Evolutionary conservation across 2,113 vertebrate species (phyloP).

Genomic region (Cranoglanis bouderius): DNA sequence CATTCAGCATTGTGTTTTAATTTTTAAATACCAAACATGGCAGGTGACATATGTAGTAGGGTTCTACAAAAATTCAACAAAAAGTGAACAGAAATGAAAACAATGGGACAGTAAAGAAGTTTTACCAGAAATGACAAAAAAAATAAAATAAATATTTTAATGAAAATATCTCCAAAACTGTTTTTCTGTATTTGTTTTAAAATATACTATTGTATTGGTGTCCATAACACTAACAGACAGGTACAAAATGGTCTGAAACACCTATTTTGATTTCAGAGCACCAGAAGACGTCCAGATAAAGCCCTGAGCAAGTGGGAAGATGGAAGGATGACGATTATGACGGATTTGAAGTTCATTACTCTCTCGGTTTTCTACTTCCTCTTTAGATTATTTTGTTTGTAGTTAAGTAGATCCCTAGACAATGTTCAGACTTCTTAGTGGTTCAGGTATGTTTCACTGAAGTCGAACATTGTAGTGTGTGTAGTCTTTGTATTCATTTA

Average conservation of each 20-base stretch:
- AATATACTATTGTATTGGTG: not conserved
- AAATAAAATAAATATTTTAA: too few species aligned
- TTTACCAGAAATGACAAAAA: not conserved
- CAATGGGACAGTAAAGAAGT: too few species aligned
- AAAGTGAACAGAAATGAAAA: not conserved
- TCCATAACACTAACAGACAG: not conserved
- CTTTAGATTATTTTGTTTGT: conserved; percentile 60
- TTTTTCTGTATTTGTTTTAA: too few species aligned
- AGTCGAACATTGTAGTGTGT: not conserved
- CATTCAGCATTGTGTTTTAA: not conserved
- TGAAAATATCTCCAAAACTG: not conserved
- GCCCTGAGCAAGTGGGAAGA: conserved; percentile 26
- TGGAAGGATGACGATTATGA: conserved; percentile 40
- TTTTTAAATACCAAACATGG: not conserved
- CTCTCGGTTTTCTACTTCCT: conserved; percentile 57
- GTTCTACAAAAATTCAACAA: not conserved
- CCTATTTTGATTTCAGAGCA: not conserved
- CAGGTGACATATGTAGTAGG: not conserved
- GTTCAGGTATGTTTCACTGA: not conserved
- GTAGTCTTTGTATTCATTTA: not conserved
- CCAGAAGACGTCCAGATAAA: conserved; percentile 49
- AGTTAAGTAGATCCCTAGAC: not conserved
- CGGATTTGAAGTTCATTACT: conserved; percentile 58
- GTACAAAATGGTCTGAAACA: not conserved
- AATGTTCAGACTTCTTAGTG: not conserved